A percentile compares a stretch with the other conserved stretches of the same genome.
These are phyloP conservation scores for Tetropium fuscum DNA, from an alignment of 2,888 invertebrate species.

Conservation along the genomic window DNA sequence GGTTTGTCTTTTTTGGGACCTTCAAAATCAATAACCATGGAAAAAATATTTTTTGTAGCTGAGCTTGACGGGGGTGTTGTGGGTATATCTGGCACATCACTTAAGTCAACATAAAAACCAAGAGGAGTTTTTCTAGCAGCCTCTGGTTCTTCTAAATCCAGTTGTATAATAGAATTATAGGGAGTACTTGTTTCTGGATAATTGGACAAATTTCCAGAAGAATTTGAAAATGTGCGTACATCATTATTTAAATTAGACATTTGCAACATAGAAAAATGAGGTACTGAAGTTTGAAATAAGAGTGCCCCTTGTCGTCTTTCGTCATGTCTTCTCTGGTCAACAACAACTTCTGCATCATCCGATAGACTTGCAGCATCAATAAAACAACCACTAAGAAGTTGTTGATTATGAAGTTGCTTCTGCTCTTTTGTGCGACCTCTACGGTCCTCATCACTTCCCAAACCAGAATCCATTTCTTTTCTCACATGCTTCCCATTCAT, in stretches of 20 bases:
- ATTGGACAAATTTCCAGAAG: conserved; percentile 46
- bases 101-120: conserved; percentile 68
- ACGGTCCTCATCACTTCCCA: conserved; percentile 65
- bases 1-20: conserved; percentile 72
- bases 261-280: conserved; percentile 71
- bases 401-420: conserved; percentile 61
- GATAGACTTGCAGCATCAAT: conserved; percentile 82
- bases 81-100: conserved; percentile 59
- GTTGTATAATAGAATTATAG: conserved; percentile 75
- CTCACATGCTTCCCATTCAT: conserved; percentile 52
- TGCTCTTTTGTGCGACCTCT: conserved; percentile 62
- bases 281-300: conserved; percentile 72
- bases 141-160: conserved; percentile 57
- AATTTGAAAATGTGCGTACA: conserved; percentile 32
- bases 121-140: conserved; percentile 64
- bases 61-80: conserved; percentile 59
- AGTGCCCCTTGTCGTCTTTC: conserved; percentile 72
- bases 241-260: conserved; percentile 52
- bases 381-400: conserved; percentile 72
- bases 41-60: conserved; percentile 81
- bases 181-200: conserved; percentile 70
- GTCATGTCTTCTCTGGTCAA: conserved; percentile 67
- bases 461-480: conserved; percentile 62
- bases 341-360: conserved; percentile 75
- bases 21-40: conserved; percentile 87